Evolutionary conservation across 2,797 vertebrate genomes (phyloP), one percentile per base, ranked within the genome.

Genomic region (Micropoecilia bifurca): DNA sequence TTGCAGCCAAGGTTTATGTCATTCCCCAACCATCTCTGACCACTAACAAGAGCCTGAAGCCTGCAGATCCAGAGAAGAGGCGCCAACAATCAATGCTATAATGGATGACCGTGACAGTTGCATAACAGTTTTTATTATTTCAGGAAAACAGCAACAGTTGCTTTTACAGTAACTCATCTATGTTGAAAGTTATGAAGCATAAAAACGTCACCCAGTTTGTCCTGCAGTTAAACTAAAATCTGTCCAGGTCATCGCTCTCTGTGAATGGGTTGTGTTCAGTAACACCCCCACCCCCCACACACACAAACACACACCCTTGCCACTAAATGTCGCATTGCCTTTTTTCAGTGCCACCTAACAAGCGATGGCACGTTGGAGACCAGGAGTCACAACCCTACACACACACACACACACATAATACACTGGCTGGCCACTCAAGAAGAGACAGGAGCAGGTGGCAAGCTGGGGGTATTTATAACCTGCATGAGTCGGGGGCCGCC

Each of bases 381-480:
- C 74, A 81, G 85, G 81, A 91, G 89, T 78, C 79, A 84, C 68
- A 80, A 87, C 84, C 73, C 79, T 75, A 82, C 45, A 71, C 79
- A 78, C 76, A 75, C 77, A 77, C 83, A 71, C 74, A 75, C 79
- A 77, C 76, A 76, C 80, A 72, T 61, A 73, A 75, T 41, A 75
- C 79, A 82, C 78, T 80, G 53, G 73, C 10, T 20, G 41, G 78
- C 71, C 9, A 71, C 80, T 20, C 71, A 83, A 84, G 80, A 94
- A 94, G 91, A 89, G 94, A 95, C 93, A n/a, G 95, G 91, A 95
- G 94, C 96, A 96, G 95, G 95, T 96, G 95, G 92, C 66, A 41
- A 89, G 85, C 84, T 83, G 95, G 95, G 96, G 95, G 81, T 95
- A 95, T 94, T 93, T 94, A 88, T 95, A 94, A 92, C 88, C 88